These are phyloP conservation scores for Phortica okadai DNA, from an alignment of 2,888 invertebrate species.

Conservation along the genomic window DNA sequence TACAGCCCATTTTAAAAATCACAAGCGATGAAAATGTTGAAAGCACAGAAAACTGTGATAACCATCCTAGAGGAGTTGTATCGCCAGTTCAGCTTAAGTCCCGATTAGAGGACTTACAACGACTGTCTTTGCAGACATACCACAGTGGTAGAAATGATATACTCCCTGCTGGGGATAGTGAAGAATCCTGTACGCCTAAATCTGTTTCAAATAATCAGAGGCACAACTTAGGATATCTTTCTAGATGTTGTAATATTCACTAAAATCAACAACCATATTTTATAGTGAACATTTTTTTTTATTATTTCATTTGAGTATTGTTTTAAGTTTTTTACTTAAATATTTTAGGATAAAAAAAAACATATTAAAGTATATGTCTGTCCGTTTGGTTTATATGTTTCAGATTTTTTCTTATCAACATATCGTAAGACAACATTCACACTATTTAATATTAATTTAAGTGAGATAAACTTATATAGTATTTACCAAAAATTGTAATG, in stretches of 20 bases:
- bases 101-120: constrained; percentile 78
- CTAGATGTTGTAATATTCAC: constrained; percentile 69
- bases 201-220: constrained; percentile 47
- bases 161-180: constrained; percentile 57
- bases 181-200: constrained; percentile 52
- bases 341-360: not conserved
- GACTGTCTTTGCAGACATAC: constrained; percentile 58
- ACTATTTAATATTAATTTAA: no score
- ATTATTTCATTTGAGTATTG: constrained; percentile 32
- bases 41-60: constrained; percentile 37
- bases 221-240: constrained; percentile 56
- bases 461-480: no score
- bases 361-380: no score
- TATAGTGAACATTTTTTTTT: constrained; percentile 35
- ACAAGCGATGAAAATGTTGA: not conserved
- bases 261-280: constrained; percentile 50
- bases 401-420: no score
- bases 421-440: no score
- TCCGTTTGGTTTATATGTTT: no score
- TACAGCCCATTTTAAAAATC: not conserved
- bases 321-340: not conserved
- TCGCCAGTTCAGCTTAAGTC: constrained; percentile 82
- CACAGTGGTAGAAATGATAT: constrained; percentile 47
- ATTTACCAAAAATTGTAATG: no score
- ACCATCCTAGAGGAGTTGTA: constrained; percentile 76